Conservation (phyloP, 2,888 invertebrate species). For the Aspidiotus destructor region DNA sequence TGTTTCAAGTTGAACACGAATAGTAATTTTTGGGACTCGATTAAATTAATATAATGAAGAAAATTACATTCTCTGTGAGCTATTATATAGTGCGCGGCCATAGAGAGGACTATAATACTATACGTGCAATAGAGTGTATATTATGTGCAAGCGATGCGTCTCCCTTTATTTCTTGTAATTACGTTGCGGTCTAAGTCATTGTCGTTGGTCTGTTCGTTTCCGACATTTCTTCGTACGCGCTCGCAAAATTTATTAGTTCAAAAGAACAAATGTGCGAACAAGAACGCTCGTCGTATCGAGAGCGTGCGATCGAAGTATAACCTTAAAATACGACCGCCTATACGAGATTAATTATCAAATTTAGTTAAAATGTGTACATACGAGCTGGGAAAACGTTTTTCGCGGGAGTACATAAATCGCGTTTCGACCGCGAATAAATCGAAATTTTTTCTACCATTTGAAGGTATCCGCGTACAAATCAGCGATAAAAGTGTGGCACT, state of each 20-base stretch:
- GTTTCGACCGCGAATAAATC: background rate
- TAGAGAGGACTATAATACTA: background rate
- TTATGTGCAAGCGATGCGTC: background rate
- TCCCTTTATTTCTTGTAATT: constrained; percentile 1
- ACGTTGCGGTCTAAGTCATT: background rate
- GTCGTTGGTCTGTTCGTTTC: background rate
- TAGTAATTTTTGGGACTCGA: too few relatives aligned
- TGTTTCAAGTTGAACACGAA: too few relatives aligned
- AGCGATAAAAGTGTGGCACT: background rate
- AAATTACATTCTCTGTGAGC: too few relatives aligned
- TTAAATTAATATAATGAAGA: too few relatives aligned
- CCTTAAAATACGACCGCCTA: constrained; percentile 1
- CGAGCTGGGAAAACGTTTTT: background rate
- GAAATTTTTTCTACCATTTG: constrained; percentile 3
- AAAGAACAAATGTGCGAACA: constrained; percentile 1
- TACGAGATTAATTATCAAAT: constrained; percentile 1
- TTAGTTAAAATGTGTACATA: background rate
- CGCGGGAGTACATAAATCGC: background rate
- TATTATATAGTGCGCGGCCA: too few relatives aligned
- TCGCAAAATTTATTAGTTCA: constrained; percentile 4
- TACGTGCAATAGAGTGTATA: background rate
- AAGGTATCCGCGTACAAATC: background rate
- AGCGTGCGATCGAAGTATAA: constrained; percentile 1
- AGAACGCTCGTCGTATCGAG: background rate
- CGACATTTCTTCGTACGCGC: background rate